Conservation (phyloP, 2,888 invertebrate species). For the Apocheima hispidaria region DNA sequence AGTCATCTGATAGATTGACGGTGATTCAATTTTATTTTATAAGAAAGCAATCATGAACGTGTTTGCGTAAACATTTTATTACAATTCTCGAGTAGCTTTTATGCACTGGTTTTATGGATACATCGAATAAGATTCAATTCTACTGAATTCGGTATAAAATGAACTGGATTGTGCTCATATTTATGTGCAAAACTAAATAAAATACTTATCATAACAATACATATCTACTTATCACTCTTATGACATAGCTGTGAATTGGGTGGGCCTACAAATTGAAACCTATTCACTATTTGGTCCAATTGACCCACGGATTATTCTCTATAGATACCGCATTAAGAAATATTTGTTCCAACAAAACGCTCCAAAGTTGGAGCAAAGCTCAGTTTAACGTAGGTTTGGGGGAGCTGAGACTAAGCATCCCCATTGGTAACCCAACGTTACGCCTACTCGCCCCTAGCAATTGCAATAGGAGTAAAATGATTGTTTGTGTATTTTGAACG, state of each 20-base stretch:
- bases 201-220: constrained; percentile 62
- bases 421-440: too few species aligned
- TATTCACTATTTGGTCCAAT: too few species aligned
- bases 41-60: constrained; percentile 46
- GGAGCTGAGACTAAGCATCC: too few species aligned
- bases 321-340: too few species aligned
- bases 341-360: too few species aligned
- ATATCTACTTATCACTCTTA: background rate
- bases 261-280: background rate
- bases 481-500: too few species aligned
- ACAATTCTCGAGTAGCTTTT: constrained; percentile 54
- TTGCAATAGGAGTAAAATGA: too few species aligned
- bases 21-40: constrained; percentile 36
- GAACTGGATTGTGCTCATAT: constrained; percentile 65
- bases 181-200: constrained; percentile 62
- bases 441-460: too few species aligned
- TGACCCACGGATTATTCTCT: too few species aligned
- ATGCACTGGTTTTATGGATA: constrained; percentile 57
- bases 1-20: constrained; percentile 20
- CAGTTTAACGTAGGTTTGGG: too few species aligned
- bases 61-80: constrained; percentile 62
- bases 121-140: constrained; percentile 62
- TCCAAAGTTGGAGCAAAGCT: too few species aligned
- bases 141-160: constrained; percentile 63
- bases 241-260: background rate